Conservation (phyloP, 2,888 invertebrate species). For the Aspidiotus rigidus region DNA sequence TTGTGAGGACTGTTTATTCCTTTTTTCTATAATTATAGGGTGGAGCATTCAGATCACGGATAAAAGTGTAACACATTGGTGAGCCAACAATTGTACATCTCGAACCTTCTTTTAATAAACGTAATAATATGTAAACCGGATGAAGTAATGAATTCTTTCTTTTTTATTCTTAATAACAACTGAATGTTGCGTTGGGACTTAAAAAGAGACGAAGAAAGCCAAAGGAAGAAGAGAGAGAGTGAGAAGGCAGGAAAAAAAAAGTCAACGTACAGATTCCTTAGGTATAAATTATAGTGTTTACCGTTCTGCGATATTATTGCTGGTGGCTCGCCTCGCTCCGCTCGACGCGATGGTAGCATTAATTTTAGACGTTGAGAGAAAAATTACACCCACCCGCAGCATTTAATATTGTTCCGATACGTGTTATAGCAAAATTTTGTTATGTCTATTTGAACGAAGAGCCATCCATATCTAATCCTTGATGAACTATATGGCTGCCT, state of each 20-base stretch:
- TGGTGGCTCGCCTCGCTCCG: slow-evolving; percentile 16
- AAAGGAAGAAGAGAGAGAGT: neutral
- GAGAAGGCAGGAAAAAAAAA: slow-evolving; percentile 2
- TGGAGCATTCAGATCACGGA: slow-evolving; percentile 14
- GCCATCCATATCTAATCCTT: no score
- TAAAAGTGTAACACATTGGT: slow-evolving; percentile 27
- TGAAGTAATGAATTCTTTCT: slow-evolving; percentile 25
- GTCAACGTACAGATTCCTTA: slow-evolving; percentile 21
- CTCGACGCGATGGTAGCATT: neutral
- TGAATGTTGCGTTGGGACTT: neutral
- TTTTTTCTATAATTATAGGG: slow-evolving; percentile 17
- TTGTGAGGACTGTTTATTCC: slow-evolving; percentile 11
- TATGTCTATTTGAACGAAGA: no score
- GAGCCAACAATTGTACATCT: slow-evolving; percentile 24
- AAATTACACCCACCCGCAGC: neutral
- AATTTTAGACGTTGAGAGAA: neutral
- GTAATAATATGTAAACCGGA: slow-evolving; percentile 21
- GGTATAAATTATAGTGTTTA: slow-evolving; percentile 25
- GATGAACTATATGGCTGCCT: no score
- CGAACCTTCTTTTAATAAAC: slow-evolving; percentile 19
- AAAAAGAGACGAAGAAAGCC: neutral
- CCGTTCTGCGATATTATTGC: slow-evolving; percentile 26
- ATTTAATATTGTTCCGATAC: neutral
- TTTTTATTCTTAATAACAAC: neutral
- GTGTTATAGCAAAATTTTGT: neutral